Base-by-base conservation (phyloP, 2,113 vertebrate genomes). In the Istiophorus platypterus region DNA sequence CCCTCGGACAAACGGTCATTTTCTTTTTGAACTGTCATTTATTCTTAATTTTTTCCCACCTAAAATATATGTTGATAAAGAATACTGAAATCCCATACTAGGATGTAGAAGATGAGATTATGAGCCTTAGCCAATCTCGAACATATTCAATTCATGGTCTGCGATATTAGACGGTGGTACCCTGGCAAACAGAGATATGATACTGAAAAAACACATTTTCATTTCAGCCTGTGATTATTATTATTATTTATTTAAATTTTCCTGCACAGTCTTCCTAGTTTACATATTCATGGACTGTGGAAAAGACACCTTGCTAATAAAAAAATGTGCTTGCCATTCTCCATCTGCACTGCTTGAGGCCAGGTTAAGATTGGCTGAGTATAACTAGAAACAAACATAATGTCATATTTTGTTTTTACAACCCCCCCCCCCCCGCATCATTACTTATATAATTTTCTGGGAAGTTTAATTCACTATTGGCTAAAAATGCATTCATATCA, bases 261-360 rank as follows among this genome's bases (percentile, higher is more conserved):
- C 8, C 62, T 57, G 42, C 15, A 29, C 31, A 71, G 68, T 57
- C 68, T 77, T 82, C 15, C 81, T 71, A 85, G 89, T 90, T 92
- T 92, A 68, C 74, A 87, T 87, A 76, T 57, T 20, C 41, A 75
- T 34, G 72, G 74, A 90, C 71, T 26, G 59, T 54, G 26, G 69
- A 78, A 69, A 72, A 76, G 72, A 80, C 85, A 76, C 72, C 61
- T 58, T 24, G 73, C 77, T 91, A 92, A 93, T 93, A 91, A 91
- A 72, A 93, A 93, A 82, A n/a, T 31, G 13, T 54, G 42, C n/a
- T 64, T 51, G 42, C 54, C 26, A 68, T 89, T 92, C 68, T 85
- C 66, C 64, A 76, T 91, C 82, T 88, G 59, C 59, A 13, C 64
- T 67, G 85, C 90, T 91, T 42, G 17, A 84, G 89, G 92, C 84